These are phyloP conservation scores for Melanchra persicariae DNA, from an alignment of 2,888 invertebrate genomes.

Conservation along the genomic window DNA sequence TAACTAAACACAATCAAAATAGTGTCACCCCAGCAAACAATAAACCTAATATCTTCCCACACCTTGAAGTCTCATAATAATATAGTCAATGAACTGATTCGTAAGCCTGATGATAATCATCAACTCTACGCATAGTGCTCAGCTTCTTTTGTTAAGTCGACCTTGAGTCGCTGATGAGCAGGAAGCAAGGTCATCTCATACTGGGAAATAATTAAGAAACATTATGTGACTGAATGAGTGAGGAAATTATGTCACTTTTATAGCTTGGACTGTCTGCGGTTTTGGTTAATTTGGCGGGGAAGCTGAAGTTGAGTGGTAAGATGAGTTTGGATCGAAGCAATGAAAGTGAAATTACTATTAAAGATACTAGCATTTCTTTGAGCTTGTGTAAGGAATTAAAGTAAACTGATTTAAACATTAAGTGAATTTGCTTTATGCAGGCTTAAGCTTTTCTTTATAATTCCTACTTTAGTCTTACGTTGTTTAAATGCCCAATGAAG, in stretches of 20 bases:
- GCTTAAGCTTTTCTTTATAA: neutral
- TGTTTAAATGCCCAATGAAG: neutral
- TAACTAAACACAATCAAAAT: neutral
- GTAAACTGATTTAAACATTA: too few species aligned
- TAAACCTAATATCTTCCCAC: slow-evolving; percentile 43
- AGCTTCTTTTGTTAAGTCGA: slow-evolving; percentile 53
- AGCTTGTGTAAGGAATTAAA: too few species aligned
- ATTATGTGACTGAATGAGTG: slow-evolving; percentile 16
- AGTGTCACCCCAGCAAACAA: slow-evolving; percentile 34
- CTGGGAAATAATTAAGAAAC: slow-evolving; percentile 66
- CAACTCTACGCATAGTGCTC: slow-evolving; percentile 30
- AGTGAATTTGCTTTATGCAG: too few species aligned
- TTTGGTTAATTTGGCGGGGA: neutral
- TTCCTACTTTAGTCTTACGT: neutral
- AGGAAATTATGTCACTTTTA: slow-evolving; percentile 47
- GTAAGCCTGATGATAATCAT: slow-evolving; percentile 58
- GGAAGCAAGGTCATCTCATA: slow-evolving; percentile 56
- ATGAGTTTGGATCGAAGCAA: too few species aligned
- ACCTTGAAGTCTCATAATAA: slow-evolving; percentile 42
- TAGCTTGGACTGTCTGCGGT: neutral
- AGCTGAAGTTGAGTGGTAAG: neutral
- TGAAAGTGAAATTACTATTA: too few species aligned
- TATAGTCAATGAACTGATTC: slow-evolving; percentile 54
- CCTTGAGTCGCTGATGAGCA: slow-evolving; percentile 66
- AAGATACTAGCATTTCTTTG: too few species aligned